Evolutionary conservation across 2,888 invertebrate species (phyloP).

Genomic region (Euplagia quadripunctaria): DNA sequence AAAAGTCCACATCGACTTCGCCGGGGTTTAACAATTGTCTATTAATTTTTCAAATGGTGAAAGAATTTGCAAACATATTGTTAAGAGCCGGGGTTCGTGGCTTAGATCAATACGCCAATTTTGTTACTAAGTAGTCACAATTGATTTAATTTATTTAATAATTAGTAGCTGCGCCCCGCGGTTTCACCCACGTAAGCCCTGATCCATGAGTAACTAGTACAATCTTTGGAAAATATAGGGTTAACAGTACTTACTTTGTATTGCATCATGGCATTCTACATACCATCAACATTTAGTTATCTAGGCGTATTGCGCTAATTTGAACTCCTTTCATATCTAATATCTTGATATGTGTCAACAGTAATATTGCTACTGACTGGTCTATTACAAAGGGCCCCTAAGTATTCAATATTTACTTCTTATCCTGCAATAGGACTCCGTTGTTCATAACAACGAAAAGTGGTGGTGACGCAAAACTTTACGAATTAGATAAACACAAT

Average conservation of each 20-base stretch:
- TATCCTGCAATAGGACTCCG: too few species aligned
- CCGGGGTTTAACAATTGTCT: background rate
- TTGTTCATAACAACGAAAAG: background rate
- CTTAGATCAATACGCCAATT: too few species aligned
- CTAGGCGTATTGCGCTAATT: background rate
- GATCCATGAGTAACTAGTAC: too few species aligned
- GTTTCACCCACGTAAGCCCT: too few species aligned
- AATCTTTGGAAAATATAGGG: background rate
- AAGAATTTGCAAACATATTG: too few species aligned
- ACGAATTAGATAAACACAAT: background rate
- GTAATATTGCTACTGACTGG: background rate
- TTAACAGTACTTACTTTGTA: background rate
- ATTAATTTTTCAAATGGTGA: background rate
- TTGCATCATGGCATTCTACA: background rate
- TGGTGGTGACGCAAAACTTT: background rate
- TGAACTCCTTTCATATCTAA: slow-evolving; percentile 1
- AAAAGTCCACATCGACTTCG: background rate
- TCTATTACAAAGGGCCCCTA: background rate
- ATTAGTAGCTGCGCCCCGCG: too few species aligned
- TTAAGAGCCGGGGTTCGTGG: too few species aligned
- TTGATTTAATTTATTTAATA: too few species aligned
- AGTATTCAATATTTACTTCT: background rate
- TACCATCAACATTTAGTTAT: background rate
- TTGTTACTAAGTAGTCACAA: too few species aligned
- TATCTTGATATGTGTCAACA: slow-evolving; percentile 2